Evolutionary conservation across 2,888 invertebrate species (phyloP), one percentile per base, ranked within the genome.

Genomic region (Cosmia pyralina): DNA sequence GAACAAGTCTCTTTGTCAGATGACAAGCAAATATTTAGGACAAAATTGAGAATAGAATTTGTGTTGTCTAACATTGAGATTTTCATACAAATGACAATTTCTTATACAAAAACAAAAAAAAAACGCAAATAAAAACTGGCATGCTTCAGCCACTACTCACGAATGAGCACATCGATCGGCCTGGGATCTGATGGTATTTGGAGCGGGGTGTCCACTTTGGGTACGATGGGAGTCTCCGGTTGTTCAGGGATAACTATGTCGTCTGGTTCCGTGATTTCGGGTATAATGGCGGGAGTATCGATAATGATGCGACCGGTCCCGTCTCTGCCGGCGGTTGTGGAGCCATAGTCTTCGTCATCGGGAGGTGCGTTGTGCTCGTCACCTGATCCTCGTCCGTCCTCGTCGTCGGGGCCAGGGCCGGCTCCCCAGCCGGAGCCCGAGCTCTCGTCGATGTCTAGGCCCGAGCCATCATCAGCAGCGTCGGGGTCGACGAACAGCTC

Each of bases 401-500:
- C 98, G 97, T 98, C 98, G 96, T 98, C 98, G 82, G 98, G 97
- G 84, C 98, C 95, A 72, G 95, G 94, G 77, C 98, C 96, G 77
- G 95, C 93, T 84, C 96, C 98, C 96, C 97, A 97, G 84, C 98
- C 98, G 92, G 98, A 98, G 89, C 98, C 98, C 91, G 98, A 98
- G 91, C 98, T 98, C 96, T 98, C 98, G 95, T 98, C 98, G 93
- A 97, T 93, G 92, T 96, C 97, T 96, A 98, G 97, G 92, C 98
- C 98, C 89, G 97, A 97, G 89, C 96, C 97, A 90, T 98, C 98
- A 81, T 90, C 90, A 69, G 88, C 82, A 94, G 98, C 98, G 95
- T 98, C 98, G 92, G 98, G 97, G 95, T 97, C 75, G 19, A 75
- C 53, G 44, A 69, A 98, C 88, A 97, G 97, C 91, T 98, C 98